Base-by-base conservation (phyloP, 2,797 vertebrate species). In the Tragopan temminckii region DNA sequence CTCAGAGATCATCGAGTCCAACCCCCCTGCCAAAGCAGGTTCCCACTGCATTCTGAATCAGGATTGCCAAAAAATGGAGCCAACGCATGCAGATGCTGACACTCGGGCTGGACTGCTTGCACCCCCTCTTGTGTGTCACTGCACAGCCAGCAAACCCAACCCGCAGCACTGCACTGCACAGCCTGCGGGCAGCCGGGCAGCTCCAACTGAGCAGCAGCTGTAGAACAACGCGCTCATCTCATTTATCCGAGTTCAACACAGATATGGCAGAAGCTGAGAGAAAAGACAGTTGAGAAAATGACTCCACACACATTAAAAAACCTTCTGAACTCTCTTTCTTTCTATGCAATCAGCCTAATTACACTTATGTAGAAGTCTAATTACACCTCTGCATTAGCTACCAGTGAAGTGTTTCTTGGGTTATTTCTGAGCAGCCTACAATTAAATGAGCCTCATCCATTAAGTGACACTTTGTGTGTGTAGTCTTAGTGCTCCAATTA, bases 311-410 rank as follows among this genome's bases (percentile, higher is more conserved):
- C 97, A 97, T 97, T 98, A 98, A 97, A 98, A 93, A 98, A 98
- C 98, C 98, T 98, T 91, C 76, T 79, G 95, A 95, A 95, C 94
- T 70, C 88, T 98, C 96, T 97, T 97, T 98, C 98, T 97, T 98
- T 98, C 98, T 96, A 87, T 98, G 98, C 98, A 98, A 99, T 99
- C 98, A 98, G 97, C 97, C 98, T 99, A 99, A 99, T 99, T 98
- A 98, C 98, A 98, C 98, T 98, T 98, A 98, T 98, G 98, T 97
- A 98, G 98, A 98, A 98, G 98, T 98, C 98, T 98, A 99, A 99
- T 99, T 99, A 99, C 98, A 98, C 97, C 97, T 96, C 98, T 97
- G 98, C 98, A 98, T 98, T 98, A 98, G 98, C 97, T 98, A 96
- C 97, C 97, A 98, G 97, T 97, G 98, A 98, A 99, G 98, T 98